Percentiles rank a stretch among this genome's conserved stretches.
These are phyloP conservation scores for Steatornis caripensis DNA, from an alignment of 2,113 vertebrate genomes.

Conservation along the genomic window DNA sequence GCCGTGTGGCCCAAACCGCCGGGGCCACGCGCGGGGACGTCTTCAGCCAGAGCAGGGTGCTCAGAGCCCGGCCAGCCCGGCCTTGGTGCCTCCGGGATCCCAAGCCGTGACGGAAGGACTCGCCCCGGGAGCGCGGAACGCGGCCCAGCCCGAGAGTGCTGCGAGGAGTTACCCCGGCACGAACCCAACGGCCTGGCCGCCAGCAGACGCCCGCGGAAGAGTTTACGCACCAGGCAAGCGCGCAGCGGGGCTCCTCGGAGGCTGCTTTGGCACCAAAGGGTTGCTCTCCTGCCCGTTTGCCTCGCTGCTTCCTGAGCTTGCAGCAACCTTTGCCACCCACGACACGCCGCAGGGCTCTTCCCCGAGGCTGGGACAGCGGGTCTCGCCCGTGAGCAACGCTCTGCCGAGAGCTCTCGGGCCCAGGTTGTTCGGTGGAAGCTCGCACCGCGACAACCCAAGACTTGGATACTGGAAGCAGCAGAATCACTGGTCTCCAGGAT, in stretches of 20 bases:
- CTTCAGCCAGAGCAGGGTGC: no score
- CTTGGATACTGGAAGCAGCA: no score
- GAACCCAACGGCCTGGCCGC: fast-evolving
- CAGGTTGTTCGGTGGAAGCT: neutral
- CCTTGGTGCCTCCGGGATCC: no score
- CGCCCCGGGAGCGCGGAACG: fast-evolving
- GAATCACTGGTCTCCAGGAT: neutral
- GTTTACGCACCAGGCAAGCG: neutral
- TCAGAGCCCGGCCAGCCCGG: no score
- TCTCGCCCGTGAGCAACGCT: neutral
- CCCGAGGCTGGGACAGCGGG: fast-evolving
- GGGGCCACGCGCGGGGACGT: no score
- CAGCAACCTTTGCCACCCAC: neutral
- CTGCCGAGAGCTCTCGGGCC: fast-evolving
- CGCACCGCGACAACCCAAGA: neutral
- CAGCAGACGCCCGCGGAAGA: neutral
- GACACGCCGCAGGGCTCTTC: neutral
- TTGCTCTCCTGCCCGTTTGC: fast-evolving
- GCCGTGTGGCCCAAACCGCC: no score
- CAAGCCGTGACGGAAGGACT: no score
- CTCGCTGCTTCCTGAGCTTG: neutral
- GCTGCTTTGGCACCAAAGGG: fast-evolving
- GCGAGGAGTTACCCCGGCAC: neutral
- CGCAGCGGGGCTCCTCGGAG: neutral
- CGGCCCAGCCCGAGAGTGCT: neutral